Conservation (phyloP, 2,797 vertebrate species). For the Enteromius thamalakanensis region DNA sequence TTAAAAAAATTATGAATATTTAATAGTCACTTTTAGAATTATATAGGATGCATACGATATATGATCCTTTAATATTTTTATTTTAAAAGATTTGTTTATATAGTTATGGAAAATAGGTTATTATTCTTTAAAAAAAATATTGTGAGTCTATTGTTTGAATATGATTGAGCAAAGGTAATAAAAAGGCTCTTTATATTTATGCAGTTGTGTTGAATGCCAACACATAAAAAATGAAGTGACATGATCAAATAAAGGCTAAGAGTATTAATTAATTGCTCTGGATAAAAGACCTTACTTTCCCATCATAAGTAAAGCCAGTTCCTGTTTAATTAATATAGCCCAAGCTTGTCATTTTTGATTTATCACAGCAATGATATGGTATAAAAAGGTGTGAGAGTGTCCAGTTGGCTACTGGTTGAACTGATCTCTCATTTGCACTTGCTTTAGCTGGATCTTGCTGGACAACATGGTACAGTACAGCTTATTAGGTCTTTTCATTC, state of each 20-base stretch:
- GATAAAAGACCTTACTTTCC: neutral
- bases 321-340: neutral
- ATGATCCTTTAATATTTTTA: neutral
- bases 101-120: neutral
- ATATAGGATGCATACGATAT: no score
- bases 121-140: neutral
- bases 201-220: neutral
- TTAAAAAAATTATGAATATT: neutral
- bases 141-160: neutral
- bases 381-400: constrained; percentile 19
- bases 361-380: neutral
- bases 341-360: constrained; percentile 1
- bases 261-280: neutral
- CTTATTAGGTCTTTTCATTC: neutral
- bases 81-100: neutral
- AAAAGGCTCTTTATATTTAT: neutral
- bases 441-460: neutral
- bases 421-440: neutral
- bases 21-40: neutral
- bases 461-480: constrained; percentile 19
- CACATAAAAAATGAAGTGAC: neutral
- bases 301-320: neutral
- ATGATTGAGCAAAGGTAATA: neutral
- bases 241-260: constrained; percentile 14
- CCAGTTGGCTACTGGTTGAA: neutral